Evolutionary conservation across 2,888 invertebrate genomes (phyloP).

Genomic region (Cephus runcator): DNA sequence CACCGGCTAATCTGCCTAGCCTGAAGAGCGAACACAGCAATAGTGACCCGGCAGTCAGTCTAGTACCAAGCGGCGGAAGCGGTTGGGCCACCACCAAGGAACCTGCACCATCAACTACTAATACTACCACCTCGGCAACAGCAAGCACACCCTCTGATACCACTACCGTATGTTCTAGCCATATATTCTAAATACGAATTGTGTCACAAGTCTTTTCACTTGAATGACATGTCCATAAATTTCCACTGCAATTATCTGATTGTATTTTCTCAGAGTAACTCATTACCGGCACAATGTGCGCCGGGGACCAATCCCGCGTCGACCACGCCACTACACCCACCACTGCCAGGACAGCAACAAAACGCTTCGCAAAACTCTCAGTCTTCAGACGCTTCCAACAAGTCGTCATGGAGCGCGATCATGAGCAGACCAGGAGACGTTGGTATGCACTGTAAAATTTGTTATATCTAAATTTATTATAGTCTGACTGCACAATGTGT

Average conservation of each 20-base stretch:
- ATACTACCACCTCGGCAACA: conserved; percentile 54
- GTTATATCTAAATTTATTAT: neutral
- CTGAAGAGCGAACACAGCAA: conserved; percentile 94
- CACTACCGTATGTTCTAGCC: conserved; percentile 44
- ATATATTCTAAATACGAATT: neutral
- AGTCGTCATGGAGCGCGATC: conserved; percentile 64
- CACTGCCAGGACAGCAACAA: conserved; percentile 58
- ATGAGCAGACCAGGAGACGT: conserved; percentile 64
- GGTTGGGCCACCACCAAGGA: conserved; percentile 80
- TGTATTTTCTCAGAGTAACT: conserved; percentile 46
- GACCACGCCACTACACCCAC: conserved; percentile 48
- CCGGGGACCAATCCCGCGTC: conserved; percentile 50
- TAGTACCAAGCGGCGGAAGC: conserved; percentile 83
- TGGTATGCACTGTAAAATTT: conserved; percentile 37
- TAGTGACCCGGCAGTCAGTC: conserved; percentile 80
- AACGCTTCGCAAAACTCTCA: conserved; percentile 54
- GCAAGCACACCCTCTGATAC: conserved; percentile 57
- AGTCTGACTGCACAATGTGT: neutral
- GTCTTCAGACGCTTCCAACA: conserved; percentile 57
- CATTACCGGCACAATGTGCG: conserved; percentile 59
- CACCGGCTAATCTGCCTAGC: conserved; percentile 99
- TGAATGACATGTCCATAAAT: conserved; percentile 7
- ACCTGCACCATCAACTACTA: conserved; percentile 64
- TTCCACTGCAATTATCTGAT: neutral
- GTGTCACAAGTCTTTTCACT: neutral